phyloP scores from a whole-genome alignment of 2,888 invertebrate genomes.

The Nemapogon koenigi region DNA sequence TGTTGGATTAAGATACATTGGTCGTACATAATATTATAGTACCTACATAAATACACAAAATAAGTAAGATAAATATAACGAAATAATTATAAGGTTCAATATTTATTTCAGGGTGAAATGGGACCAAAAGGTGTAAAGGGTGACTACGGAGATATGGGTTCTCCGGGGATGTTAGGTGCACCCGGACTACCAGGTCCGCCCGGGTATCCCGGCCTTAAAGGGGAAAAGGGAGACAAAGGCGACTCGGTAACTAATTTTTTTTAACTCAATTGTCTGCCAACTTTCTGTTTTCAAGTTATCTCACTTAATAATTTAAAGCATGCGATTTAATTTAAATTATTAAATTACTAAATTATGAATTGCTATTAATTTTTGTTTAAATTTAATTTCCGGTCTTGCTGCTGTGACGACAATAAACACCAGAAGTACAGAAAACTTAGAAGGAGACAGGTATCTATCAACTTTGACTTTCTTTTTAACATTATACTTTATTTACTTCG shows the following conservation, averaged over 20 bases:
- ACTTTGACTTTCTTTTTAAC: too few relatives aligned
- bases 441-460: constrained; percentile 76
- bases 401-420: too few relatives aligned
- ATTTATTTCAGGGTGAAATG: constrained; percentile 71
- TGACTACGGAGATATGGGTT: constrained; percentile 90
- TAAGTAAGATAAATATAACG: too few relatives aligned
- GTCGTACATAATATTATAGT: too few relatives aligned
- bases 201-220: constrained; percentile 88
- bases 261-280: too few relatives aligned
- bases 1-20: constrained; percentile 8
- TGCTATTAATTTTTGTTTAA: neutral
- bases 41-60: too few relatives aligned
- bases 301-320: too few relatives aligned
- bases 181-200: constrained; percentile 84
- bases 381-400: too few relatives aligned
- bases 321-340: neutral
- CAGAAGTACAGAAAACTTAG: constrained; percentile 87
- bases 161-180: constrained; percentile 93
- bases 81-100: too few relatives aligned
- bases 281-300: too few relatives aligned
- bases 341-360: neutral
- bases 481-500: too few relatives aligned
- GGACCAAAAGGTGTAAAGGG: constrained; percentile 91
- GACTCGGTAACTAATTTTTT: constrained; percentile 89
- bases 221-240: constrained; percentile 91